Evolutionary conservation across 2,113 vertebrate genomes (phyloP), one percentile per base, ranked within the genome.

Genomic region (Tachysurus fulvidraco): DNA sequence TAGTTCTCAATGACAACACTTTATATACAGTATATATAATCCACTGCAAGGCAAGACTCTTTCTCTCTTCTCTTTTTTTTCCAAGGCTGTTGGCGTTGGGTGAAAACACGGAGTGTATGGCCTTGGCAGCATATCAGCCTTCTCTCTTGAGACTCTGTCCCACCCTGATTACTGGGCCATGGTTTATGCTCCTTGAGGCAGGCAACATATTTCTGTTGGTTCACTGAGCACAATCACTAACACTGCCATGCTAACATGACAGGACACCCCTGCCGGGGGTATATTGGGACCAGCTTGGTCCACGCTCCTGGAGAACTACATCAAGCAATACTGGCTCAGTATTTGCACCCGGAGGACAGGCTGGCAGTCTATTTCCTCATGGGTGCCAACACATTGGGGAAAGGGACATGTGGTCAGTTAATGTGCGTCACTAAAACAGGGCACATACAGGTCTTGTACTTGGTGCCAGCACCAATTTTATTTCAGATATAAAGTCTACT

Each of bases 381-480:
- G 60, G 78, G 81, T 41, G 71, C 54, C 64, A 83, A 69, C 89
- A 92, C 90, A 85, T 88, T 83, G 87, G 88, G 92, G 92, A 73
- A 50, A 84, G 88, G 79, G 90, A 83, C 93, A 94, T 93, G 94
- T 94, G 94, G 91, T 89, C 83, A 88, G 91, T 91, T 65, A 50
- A 94, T 92, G 93, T 94, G 93, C 92, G 93, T 95, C 95, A 94
- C 87, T 81, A 91, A 90, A 91, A 91, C 88, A 91, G 90, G 92
- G 54, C 84, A 89, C 86, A 55, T 87, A 92, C 93, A 93, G 92
- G 92, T 92, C 92, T 91, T 83, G 84, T 90, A 90, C 89, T 91
- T 88, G 83, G 87, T 85, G 89, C 85, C 86, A 90, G 86, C 86
- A 87, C 89, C 87, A 88, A 89, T 90, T 91, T 85, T 89, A 90